A percentile compares a stretch with the other conserved stretches of the same genome.
These are phyloP conservation scores for Cyprinus carpio DNA, from an alignment of 2,113 vertebrate genomes.

Conservation along the genomic window DNA sequence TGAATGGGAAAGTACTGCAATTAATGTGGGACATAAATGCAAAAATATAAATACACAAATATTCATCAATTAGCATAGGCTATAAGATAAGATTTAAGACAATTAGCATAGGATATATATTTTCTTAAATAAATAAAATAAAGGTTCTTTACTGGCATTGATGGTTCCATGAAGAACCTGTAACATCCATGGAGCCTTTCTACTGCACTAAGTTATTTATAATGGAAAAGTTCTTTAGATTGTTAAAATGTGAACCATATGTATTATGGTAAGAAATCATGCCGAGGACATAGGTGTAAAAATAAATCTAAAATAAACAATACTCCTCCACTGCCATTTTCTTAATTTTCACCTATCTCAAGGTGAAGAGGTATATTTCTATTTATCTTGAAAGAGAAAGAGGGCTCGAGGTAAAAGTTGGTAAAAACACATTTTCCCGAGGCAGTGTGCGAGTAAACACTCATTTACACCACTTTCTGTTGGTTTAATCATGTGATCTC, in stretches of 20 bases:
- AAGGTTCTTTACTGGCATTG: not conserved
- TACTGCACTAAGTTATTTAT: too few relatives aligned
- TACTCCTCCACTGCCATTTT: not conserved
- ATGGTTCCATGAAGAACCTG: too few relatives aligned
- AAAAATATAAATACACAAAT: not conserved
- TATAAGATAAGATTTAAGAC: not conserved
- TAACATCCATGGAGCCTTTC: too few relatives aligned
- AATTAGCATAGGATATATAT: not conserved
- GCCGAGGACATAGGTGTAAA: not conserved
- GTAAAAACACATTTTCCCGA: not conserved
- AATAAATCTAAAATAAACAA: not conserved
- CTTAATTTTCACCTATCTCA: constrained; percentile 5
- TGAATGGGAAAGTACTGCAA: not conserved
- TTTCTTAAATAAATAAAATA: not conserved
- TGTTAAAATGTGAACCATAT: not conserved
- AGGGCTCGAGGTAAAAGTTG: not conserved
- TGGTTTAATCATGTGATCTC: constrained; percentile 26
- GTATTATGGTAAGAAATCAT: not conserved
- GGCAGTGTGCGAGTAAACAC: constrained; percentile 13
- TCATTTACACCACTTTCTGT: not conserved
- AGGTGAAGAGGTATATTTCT: not conserved
- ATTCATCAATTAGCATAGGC: not conserved
- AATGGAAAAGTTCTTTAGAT: too few relatives aligned
- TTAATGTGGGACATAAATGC: not conserved
- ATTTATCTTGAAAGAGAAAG: constrained; percentile 3